These are phyloP conservation scores for Cephonodes hylas DNA, from an alignment of 2,888 invertebrate genomes.

Conservation along the genomic window DNA sequence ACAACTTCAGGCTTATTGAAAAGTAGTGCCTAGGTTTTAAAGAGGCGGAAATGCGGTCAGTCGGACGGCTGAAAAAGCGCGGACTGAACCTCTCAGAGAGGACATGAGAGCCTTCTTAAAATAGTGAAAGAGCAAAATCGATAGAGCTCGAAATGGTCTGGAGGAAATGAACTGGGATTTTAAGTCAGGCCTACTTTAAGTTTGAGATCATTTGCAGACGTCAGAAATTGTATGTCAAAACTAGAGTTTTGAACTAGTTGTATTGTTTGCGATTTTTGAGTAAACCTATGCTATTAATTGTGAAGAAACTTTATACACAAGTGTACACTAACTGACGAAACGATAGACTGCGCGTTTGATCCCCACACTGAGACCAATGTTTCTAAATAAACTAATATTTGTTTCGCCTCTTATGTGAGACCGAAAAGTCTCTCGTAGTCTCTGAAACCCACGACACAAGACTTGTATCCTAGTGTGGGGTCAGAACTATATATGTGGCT, in stretches of 20 bases:
- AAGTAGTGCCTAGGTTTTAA: not conserved
- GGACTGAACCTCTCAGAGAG: not conserved
- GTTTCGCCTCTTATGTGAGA: too few relatives aligned
- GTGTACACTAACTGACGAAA: too few relatives aligned
- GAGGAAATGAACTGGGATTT: not conserved
- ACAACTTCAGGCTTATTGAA: not conserved
- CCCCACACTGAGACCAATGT: too few relatives aligned
- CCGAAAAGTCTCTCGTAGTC: too few relatives aligned
- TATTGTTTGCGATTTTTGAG: too few relatives aligned
- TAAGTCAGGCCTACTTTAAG: not conserved
- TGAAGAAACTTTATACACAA: too few relatives aligned
- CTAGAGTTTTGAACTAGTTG: not conserved
- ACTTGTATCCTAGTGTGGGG: too few relatives aligned
- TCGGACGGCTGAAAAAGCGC: slow-evolving; percentile 4
- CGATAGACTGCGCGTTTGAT: too few relatives aligned
- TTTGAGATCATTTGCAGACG: not conserved
- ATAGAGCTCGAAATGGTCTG: not conserved
- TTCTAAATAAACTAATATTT: too few relatives aligned
- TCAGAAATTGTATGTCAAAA: not conserved
- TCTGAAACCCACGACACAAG: too few relatives aligned
- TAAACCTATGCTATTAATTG: too few relatives aligned
- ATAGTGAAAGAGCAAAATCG: slow-evolving; percentile 1
- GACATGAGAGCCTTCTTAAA: not conserved
- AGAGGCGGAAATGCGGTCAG: slow-evolving; percentile 8
- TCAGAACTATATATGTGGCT: too few relatives aligned